Percentiles rank a stretch among this genome's conserved stretches.
Conservation (phyloP, 2,888 invertebrate genomes). For the Nasonovia ribisnigri region DNA sequence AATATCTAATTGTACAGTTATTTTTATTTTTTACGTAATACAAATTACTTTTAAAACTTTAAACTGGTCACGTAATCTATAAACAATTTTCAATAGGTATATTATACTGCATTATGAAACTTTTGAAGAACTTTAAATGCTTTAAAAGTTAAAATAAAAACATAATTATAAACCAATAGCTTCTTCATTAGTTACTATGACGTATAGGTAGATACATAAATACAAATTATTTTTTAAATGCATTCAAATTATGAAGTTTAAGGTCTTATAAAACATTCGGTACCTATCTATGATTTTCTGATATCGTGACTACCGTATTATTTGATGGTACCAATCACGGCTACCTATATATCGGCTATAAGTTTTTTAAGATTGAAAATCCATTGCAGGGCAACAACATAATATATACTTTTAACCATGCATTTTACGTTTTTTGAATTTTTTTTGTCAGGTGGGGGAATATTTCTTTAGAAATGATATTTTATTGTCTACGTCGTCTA, state of each 20-base stretch:
- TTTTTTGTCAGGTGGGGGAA: too few relatives aligned
- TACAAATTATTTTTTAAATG: neutral
- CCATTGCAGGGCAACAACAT: neutral
- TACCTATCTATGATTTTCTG: too few relatives aligned
- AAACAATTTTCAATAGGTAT: neutral
- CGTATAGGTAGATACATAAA: neutral
- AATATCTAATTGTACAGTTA: neutral
- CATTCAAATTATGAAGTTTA: neutral
- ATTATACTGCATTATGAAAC: neutral
- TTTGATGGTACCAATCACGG: neutral
- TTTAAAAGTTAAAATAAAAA: neutral
- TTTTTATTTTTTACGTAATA: neutral
- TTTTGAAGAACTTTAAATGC: neutral
- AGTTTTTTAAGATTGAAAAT: neutral
- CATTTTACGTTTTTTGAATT: neutral
- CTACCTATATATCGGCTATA: neutral
- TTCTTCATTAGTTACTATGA: neutral
- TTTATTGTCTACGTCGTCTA: neutral
- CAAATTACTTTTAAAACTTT: too few relatives aligned
- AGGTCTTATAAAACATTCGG: too few relatives aligned
- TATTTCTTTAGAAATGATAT: neutral
- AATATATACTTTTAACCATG: neutral
- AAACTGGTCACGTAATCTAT: neutral
- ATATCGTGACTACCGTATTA: neutral
- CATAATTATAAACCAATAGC: neutral